Base-by-base conservation (phyloP, 1,140 invertebrate species). In the Drosophila jambulina region DNA sequence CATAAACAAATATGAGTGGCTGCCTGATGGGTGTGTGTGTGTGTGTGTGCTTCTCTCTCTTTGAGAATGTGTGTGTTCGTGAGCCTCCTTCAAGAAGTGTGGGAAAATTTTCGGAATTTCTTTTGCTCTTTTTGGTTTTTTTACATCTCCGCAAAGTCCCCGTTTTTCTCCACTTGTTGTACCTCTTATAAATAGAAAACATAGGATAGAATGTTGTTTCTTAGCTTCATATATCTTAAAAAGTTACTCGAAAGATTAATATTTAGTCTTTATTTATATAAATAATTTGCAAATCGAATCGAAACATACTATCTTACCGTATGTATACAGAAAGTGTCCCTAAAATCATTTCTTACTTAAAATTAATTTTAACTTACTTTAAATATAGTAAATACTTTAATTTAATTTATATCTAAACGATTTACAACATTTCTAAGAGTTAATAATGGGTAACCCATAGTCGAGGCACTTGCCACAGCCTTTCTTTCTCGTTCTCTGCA, bases 1-100 rank as follows among this genome's bases (percentile, higher is more conserved):
- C 80, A 88, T 87, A 87, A 87, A 87, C 84, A 87, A 87, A 88
- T 87, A 87, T 87, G 84, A 87, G 84, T 87, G 82, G 84, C 80
- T 88, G 65, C 75, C 65, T 70, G 53, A n/a, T n/a, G n/a, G n/a
- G n/a, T n/a, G n/a, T n/a, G n/a, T 32, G 8, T 23, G 32, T 36
- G 53, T 54, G 51, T 54, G 51, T 53, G 9, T 2, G 12, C 21
- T 32, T 83, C 59, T 67, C 54, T 59, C 32, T 43, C 15, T 57
- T 45, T 51, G 36, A 21, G 17, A 13, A 43, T 38, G 34, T 36
- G 56, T 38, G 34, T 36, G 60, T 67, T 36, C 60, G 29, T 78
- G 57, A 49, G 40, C 65, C 59, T 75, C 65, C 75, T 78, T 48
- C 80, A 77, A 83, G 83, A 86, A 87, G 84, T 87, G 84, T 87